Evolutionary conservation across 1,140 invertebrate genomes (phyloP).

Genomic region (Aphidius ervi): DNA sequence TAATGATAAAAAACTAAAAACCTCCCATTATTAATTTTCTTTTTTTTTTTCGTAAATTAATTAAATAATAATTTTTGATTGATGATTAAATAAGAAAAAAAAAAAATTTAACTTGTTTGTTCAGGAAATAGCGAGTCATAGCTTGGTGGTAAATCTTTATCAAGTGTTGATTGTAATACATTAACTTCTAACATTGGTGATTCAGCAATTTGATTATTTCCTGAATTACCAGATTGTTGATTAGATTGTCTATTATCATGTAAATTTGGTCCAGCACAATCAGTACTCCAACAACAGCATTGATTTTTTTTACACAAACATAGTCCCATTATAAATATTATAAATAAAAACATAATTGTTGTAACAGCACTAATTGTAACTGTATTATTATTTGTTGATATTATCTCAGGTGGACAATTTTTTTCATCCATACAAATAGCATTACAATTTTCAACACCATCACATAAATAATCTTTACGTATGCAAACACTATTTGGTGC

Average conservation of each 20-base stretch:
- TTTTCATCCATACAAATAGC: conserved; percentile 40
- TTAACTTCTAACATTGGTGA: conserved; percentile 46
- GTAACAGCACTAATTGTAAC: conserved; percentile 47
- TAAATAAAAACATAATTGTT: conserved; percentile 42
- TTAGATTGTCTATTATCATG: conserved; percentile 21
- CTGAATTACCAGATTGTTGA: conserved; percentile 19
- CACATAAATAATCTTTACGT: conserved; percentile 39
- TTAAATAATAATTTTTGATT: too few species aligned
- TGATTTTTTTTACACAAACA: conserved; percentile 45
- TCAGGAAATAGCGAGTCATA: conserved; percentile 50
- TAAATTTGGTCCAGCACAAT: conserved; percentile 41
- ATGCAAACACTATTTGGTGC: conserved; percentile 32
- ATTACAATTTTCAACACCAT: conserved; percentile 43
- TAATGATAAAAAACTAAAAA: too few species aligned
- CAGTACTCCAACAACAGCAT: conserved; percentile 47
- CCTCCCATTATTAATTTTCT: too few species aligned
- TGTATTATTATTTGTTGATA: conserved; percentile 38
- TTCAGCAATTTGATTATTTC: conserved; percentile 26
- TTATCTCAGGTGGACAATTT: conserved; percentile 31
- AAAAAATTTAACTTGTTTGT: conserved; percentile 34
- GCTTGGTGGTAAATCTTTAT: conserved; percentile 50
- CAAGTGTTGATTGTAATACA: conserved; percentile 35
- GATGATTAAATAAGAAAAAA: too few species aligned
- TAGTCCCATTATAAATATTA: conserved; percentile 45
- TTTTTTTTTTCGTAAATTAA: too few species aligned